Evolutionary conservation across 2,113 vertebrate species (phyloP), one percentile per base, ranked within the genome.

Genomic region (Cyprinodon tularosa): DNA sequence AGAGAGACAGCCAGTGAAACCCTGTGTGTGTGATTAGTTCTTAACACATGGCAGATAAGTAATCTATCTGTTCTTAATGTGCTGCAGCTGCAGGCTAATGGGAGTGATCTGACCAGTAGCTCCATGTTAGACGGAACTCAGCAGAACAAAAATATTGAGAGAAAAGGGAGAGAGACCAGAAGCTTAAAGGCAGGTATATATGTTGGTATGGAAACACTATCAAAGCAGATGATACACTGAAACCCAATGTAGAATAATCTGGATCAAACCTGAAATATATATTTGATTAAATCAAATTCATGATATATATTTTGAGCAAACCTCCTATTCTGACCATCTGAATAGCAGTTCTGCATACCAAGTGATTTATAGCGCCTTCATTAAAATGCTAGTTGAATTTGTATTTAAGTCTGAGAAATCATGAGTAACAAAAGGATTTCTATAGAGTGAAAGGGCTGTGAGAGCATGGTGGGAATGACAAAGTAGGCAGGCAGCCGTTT

Each of bases 41-140:
- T 81, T 83, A 86, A 88, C 93, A 90, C 91, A 86, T 85, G 85
- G 83, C 80, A 81, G 74, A 91, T 91, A 88, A 93, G 89, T 90
- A 85, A 92, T 93, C 93, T 73, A 92, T 93, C 87, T 83, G 77
- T 76, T 87, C 81, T 88, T 93, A 91, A 94, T 94, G 93, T 88
- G 85, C 84, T 91, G 88, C 93, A 93, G 92, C 92, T 94, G 92
- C 77, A 86, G 88, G 82, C 83, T 93, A 93, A 94, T 94, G 90
- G 93, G 87, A 85, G 63, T 20, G 66, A 71, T 81, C 78, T 79
- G 80, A 68, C 84, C 77, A 79, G 72, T 40, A 68, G 77, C 75
- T 86, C 81, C 72, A 36, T 63, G n/a, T 75, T 67, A 83, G 78
- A 86, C 76, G 81, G 68, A 60, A 81, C 73, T 82, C 85, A 82